phyloP scores from a whole-genome alignment of 1,140 invertebrate genomes.

The Neomicropteryx cornuta region DNA sequence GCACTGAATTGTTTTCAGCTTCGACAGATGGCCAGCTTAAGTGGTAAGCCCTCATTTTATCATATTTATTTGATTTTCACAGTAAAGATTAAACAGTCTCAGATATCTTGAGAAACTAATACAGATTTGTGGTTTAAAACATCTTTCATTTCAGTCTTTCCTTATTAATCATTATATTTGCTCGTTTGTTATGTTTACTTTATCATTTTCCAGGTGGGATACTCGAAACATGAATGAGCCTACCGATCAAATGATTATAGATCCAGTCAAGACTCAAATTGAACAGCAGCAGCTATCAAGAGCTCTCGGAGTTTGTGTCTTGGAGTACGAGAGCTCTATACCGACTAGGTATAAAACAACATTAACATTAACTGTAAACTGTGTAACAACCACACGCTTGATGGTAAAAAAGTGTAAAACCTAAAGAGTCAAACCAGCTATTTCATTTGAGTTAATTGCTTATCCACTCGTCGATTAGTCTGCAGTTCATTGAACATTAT shows the following conservation, averaged over 20 bases:
- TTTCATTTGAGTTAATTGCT: too few species aligned
- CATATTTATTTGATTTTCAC: background rate
- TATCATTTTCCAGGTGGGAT: constrained; percentile 69
- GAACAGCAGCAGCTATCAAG: constrained; percentile 59
- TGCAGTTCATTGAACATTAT: too few species aligned
- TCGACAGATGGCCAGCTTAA: constrained; percentile 79
- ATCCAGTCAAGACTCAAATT: constrained; percentile 54
- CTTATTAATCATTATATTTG: too few species aligned
- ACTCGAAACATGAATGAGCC: constrained; percentile 71
- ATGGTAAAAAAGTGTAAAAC: too few species aligned
- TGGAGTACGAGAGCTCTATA: constrained; percentile 87
- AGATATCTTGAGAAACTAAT: too few species aligned
- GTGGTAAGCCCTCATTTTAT: constrained; percentile 30
- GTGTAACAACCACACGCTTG: too few species aligned
- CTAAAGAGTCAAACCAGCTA: too few species aligned
- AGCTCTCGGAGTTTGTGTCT: constrained; percentile 66
- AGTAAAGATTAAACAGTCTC: constrained; percentile 1
- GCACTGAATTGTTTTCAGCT: constrained; percentile 80
- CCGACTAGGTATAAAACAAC: constrained; percentile 57
- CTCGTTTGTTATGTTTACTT: too few species aligned
- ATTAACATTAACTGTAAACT: background rate
- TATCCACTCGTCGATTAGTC: too few species aligned
- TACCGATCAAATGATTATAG: constrained; percentile 70
- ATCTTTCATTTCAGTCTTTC: too few species aligned
- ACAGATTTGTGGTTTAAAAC: too few species aligned